phyloP scores from a whole-genome alignment of 1,140 invertebrate genomes.

The Psilanteris sp. region DNA sequence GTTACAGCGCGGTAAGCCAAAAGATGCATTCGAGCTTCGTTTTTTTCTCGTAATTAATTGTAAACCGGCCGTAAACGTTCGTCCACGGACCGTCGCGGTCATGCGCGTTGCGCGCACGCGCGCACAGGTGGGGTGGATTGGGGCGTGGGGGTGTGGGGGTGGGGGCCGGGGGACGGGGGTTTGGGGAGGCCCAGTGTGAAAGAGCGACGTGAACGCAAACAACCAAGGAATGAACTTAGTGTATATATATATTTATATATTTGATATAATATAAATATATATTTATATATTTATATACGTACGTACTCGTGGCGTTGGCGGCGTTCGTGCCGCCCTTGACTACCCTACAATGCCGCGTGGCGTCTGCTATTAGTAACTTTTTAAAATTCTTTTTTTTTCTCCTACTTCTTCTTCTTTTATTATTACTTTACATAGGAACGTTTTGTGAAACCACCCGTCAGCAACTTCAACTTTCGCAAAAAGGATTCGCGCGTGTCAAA shows the following conservation, averaged over 20 bases:
- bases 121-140: constrained; percentile 51
- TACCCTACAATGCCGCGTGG: constrained; percentile 63
- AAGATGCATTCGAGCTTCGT: constrained; percentile 10
- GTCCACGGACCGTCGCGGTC: constrained; percentile 1
- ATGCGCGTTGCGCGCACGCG: constrained; percentile 8
- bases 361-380: constrained; percentile 70
- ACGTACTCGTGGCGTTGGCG: constrained; percentile 70
- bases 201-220: constrained; percentile 57
- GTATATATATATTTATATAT: constrained; percentile 61
- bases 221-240: constrained; percentile 32
- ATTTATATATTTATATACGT: constrained; percentile 71
- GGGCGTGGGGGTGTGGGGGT: too few relatives aligned
- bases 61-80: constrained; percentile 25
- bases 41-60: constrained; percentile 15
- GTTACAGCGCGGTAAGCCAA: constrained; percentile 27
- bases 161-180: too few relatives aligned
- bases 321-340: constrained; percentile 52
- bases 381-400: constrained; percentile 64
- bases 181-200: constrained; percentile 36
- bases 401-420: constrained; percentile 65
- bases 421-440: constrained; percentile 80
- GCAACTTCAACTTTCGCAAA: constrained; percentile 47
- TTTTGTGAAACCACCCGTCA: constrained; percentile 76
- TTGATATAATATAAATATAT: constrained; percentile 54
- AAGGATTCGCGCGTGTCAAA: too few relatives aligned